These are phyloP conservation scores for Tineola bisselliella DNA, from an alignment of 2,888 invertebrate species.

Conservation along the genomic window DNA sequence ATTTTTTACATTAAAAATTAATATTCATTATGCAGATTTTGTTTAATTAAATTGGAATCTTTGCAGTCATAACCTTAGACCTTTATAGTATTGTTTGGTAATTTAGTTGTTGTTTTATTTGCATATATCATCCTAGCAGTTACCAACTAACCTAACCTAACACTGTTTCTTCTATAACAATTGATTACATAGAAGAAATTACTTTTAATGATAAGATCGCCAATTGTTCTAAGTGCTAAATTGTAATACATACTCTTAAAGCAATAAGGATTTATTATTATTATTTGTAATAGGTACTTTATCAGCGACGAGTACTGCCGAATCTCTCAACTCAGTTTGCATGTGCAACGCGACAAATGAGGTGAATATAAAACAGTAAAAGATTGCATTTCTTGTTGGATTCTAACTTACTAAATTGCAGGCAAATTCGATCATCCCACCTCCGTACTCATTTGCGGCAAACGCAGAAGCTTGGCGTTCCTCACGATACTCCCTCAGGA, in stretches of 20 bases:
- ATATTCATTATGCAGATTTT: no score
- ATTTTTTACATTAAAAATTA: background rate
- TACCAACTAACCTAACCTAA: no score
- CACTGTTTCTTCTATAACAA: no score
- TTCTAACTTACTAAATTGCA: constrained; percentile 27
- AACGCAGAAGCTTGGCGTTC: constrained; percentile 72
- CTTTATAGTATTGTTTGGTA: no score
- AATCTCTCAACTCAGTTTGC: constrained; percentile 87
- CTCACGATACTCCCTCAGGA: constrained; percentile 37
- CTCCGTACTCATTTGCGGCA: constrained; percentile 83
- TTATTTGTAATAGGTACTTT: constrained; percentile 68
- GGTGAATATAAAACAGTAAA: constrained; percentile 38
- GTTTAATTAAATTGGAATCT: no score
- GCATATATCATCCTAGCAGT: no score
- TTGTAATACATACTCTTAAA: background rate
- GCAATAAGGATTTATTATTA: background rate
- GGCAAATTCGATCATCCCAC: constrained; percentile 85
- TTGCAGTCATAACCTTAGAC: no score
- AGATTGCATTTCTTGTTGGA: background rate
- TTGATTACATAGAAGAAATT: no score
- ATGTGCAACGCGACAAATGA: constrained; percentile 87
- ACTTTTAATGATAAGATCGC: no score
- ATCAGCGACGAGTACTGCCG: constrained; percentile 86
- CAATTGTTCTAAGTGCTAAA: background rate
- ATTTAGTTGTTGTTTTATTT: no score